Evolutionary conservation across 1,140 invertebrate species (phyloP), one percentile per base, ranked within the genome.

Genomic region (Trigoniulus corallinus): DNA sequence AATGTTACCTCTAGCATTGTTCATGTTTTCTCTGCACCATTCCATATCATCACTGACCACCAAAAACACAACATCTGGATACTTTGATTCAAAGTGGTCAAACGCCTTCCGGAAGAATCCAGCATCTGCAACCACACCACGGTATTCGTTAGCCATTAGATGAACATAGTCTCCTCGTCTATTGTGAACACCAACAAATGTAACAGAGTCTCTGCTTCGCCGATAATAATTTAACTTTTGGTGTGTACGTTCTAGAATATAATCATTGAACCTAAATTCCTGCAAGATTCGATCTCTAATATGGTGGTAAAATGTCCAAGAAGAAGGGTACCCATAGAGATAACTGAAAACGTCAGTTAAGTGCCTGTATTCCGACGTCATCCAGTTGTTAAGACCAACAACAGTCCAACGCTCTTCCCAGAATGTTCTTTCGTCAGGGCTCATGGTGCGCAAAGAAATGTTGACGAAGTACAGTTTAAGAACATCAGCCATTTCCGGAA

Each of bases 31-130:
- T 20, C 69, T 67, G 60, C 76, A 78, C 76, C 76, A 78, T 2
- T 51, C 55, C 40, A 75, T 73, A 56, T 77, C 77, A 58, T 79
- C 77, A 58, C 75, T 78, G 25, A 75, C 69, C 2, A 78, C 67
- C 23, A 78, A 57, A 58, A 79, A 79, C 10, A 76, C 54, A 1
- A 70, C 66, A 24, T 58, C 50, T 3, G 4, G 10, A 27, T 62
- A 77, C 57, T 74, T 75, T 21, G 52, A 54, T 37, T 64, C 60
- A 53, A 73, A 78, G 53, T 75, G 71, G 49, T 68, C 57, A 70
- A 78, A 77, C 3, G 75, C 76, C 18, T 64, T 57, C 1, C 62
- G 55, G 59, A 76, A 78, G 59, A 74, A 79, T 4, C 58, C 61
- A 18, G 64, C 53, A 29, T 71, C 70, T 0, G 74, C 76, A 10